These are phyloP conservation scores for Choreutis nemorana DNA, from an alignment of 2,888 invertebrate species.

Conservation along the genomic window DNA sequence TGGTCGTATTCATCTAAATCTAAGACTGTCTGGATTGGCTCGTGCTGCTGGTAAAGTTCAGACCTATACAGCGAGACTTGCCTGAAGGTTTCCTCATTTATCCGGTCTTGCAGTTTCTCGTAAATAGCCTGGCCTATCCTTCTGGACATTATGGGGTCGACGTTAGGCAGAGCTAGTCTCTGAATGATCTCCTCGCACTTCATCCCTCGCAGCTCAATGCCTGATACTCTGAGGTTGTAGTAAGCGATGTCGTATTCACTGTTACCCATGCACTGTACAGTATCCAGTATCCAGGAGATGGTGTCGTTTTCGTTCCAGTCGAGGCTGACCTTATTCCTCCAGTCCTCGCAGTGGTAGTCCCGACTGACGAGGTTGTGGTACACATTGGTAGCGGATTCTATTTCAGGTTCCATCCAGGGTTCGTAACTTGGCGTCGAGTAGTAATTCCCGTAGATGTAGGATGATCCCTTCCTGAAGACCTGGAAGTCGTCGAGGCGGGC, in stretches of 20 bases:
- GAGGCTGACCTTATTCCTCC: conserved; percentile 58
- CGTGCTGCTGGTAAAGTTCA: conserved; percentile 34
- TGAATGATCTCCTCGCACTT: conserved; percentile 42
- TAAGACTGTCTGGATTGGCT: conserved; percentile 34
- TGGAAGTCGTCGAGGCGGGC: conserved; percentile 52
- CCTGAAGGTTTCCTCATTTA: conserved; percentile 37
- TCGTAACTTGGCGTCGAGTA: conserved; percentile 43
- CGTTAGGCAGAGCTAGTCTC: conserved; percentile 34
- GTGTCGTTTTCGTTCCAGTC: conserved; percentile 68
- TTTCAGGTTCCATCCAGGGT: conserved; percentile 40
- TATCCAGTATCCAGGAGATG: conserved; percentile 60
- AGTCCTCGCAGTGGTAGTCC: conserved; percentile 46
- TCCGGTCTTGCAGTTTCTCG: conserved; percentile 38
- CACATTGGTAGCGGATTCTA: conserved; percentile 36
- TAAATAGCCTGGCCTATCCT: conserved; percentile 40
- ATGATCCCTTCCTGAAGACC: conserved; percentile 50
- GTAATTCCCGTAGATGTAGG: conserved; percentile 44
- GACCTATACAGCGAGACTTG: conserved; percentile 36
- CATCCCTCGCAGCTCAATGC: conserved; percentile 37
- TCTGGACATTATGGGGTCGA: conserved; percentile 30
- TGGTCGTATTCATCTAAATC: conserved; percentile 44
- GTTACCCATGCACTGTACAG: conserved; percentile 35
- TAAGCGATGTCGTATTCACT: conserved; percentile 48
- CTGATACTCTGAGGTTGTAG: conserved; percentile 47
- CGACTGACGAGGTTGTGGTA: conserved; percentile 46